These are phyloP conservation scores for Chrysocyon brachyurus DNA, from an alignment of 2,797 vertebrate genomes.

Conservation along the genomic window DNA sequence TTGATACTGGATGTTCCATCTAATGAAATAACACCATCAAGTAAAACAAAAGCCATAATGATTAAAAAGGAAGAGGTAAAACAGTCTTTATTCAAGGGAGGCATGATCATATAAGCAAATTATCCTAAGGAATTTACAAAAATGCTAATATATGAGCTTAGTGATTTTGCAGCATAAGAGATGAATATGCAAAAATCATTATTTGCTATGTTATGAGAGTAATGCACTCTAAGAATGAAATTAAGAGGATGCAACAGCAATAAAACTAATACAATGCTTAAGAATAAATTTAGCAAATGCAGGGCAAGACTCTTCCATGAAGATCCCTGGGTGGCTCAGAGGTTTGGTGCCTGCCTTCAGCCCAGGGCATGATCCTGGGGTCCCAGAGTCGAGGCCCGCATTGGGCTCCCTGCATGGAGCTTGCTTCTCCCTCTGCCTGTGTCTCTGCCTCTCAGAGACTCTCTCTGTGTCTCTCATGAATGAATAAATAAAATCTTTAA, in stretches of 20 bases:
- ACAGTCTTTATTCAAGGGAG: not conserved
- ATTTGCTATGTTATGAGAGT: not conserved
- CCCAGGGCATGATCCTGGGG: too few species aligned
- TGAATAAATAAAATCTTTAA: too few species aligned
- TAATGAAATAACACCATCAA: not conserved
- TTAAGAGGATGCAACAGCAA: not conserved
- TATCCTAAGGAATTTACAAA: not conserved
- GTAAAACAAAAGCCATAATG: not conserved
- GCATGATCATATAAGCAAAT: not conserved
- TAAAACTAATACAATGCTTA: not conserved
- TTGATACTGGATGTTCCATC: not conserved
- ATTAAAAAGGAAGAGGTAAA: not conserved
- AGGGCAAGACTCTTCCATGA: not conserved
- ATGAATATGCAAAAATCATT: not conserved
- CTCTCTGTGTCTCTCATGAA: too few species aligned
- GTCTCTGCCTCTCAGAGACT: too few species aligned
- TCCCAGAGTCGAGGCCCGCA: too few species aligned
- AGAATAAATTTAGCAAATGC: not conserved
- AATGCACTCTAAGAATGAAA: not conserved
- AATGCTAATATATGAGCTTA: not conserved
- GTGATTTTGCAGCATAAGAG: not conserved
- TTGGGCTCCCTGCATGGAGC: too few species aligned
- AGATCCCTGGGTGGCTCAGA: not conserved
- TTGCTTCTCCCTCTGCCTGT: too few species aligned
- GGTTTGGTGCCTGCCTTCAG: too few species aligned